phyloP scores from a whole-genome alignment of 1,140 invertebrate species.

The Schmidtea mediterranea region DNA sequence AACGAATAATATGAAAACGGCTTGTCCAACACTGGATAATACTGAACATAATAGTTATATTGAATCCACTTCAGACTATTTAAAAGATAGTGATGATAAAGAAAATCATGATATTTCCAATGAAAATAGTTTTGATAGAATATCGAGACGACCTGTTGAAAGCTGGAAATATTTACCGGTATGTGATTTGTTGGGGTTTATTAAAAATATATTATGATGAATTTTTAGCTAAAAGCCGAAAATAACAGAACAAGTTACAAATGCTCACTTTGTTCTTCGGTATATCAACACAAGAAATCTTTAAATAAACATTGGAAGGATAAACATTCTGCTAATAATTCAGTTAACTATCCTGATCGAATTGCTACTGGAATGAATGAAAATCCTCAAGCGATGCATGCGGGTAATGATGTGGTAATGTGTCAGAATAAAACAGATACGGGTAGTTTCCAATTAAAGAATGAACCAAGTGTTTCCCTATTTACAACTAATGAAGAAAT shows the following conservation, averaged over 20 bases:
- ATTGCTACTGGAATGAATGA: too few relatives aligned
- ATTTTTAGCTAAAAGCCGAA: neutral
- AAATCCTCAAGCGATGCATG: neutral
- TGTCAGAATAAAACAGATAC: neutral
- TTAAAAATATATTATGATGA: too few relatives aligned
- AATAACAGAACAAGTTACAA: neutral
- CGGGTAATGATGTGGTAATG: neutral
- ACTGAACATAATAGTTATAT: too few relatives aligned
- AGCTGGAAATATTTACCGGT: neutral
- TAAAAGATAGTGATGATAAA: too few relatives aligned
- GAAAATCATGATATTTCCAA: too few relatives aligned
- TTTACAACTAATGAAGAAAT: neutral
- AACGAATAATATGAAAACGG: too few relatives aligned
- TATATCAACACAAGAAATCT: conserved; percentile 4
- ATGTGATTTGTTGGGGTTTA: too few relatives aligned
- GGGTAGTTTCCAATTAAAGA: neutral
- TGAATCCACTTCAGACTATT: too few relatives aligned
- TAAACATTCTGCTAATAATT: neutral
- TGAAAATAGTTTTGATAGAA: too few relatives aligned
- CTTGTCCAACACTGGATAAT: too few relatives aligned
- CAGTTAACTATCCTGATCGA: neutral
- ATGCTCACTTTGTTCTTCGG: neutral
- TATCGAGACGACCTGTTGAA: neutral
- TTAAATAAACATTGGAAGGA: conserved; percentile 4
- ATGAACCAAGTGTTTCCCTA: neutral